A percentile compares a stretch with the other conserved stretches of the same genome.
Evolutionary conservation across 2,113 vertebrate genomes (phyloP).

Genomic region (Rattus norvegicus): GRCr8 NC_086026.1:34900001-34900500

Average conservation of each 20-base stretch:
- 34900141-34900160: fast-evolving
- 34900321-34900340: neutral
- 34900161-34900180: neutral
- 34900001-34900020: neutral
- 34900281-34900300: neutral
- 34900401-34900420: neutral
- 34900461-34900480: neutral
- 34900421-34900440: too few species aligned
- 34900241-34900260: neutral
- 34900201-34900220: neutral
- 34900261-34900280: neutral
- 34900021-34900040: neutral
- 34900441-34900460: too few species aligned
- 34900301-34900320: fast-evolving
- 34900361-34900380: fast-evolving
- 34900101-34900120: neutral
- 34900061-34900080: neutral
- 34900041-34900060: neutral
- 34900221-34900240: neutral
- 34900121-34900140: neutral
- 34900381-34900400: neutral
- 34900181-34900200: neutral
- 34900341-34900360: fast-evolving
- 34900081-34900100: neutral
- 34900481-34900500: neutral